Evolutionary conservation across 2,888 invertebrate genomes (phyloP), one percentile per base, ranked within the genome.

Genomic region (Syrista parreyssii): DNA sequence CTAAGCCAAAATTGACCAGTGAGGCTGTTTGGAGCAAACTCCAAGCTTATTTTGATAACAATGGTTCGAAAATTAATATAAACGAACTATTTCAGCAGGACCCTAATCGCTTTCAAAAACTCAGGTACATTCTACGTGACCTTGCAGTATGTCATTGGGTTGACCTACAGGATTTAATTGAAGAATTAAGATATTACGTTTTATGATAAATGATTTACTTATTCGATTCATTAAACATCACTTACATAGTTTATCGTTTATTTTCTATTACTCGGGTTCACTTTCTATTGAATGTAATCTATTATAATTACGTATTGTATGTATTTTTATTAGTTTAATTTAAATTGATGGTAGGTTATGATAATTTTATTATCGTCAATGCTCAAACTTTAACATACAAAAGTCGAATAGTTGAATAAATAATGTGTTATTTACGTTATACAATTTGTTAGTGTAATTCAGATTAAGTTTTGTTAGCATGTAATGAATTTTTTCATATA

Each of bases 101-200:
- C 92, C 92, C 95, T 0, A 92, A 94, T 40, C 94, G 99, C 80
- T 99, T 99, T 89, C 93, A 96, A 75, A 97, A 97, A 91, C 98
- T 95, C 93, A 98, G 97, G 98, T 98, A 92, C 89, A 85, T 83
- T 34, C 73, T 73, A 23, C 68, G 33, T 40, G 88, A 91, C 90
- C 89, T 91, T 89, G 83, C 3, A 55, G 55, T 55, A 55, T 55
- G 55, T 55, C 23, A 55, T 55, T 55, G 55, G 23, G 23, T 55
- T 55, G 55, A 55, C 55, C 55, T 55, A 23, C 2, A 55, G 55
- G 2, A 23, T 23, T 55, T 23, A 55, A 9, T 55, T 55, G 55
- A 55, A 23, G 23, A 55, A 23, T 55, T 55, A 23, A 55, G 23
- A 55, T 55, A 2, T 55, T 55, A 23, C 23, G 9, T 15, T 55